Evolutionary conservation across 2,888 invertebrate genomes (phyloP).

Genomic region (Axea sp.): DNA sequence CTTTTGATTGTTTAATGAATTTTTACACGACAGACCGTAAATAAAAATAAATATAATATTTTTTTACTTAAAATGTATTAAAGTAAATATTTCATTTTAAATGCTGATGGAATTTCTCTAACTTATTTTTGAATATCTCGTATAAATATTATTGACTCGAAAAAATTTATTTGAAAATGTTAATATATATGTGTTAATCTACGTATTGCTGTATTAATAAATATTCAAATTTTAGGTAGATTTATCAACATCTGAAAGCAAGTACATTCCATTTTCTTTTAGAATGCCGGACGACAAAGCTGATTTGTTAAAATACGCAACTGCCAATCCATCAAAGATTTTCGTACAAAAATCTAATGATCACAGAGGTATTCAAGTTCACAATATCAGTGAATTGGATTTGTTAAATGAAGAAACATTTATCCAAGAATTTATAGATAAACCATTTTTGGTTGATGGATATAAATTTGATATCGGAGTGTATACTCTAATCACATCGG

Average conservation of each 20-base stretch:
- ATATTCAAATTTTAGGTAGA: slow-evolving; percentile 79
- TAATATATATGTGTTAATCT: too few relatives aligned
- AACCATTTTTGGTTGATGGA: slow-evolving; percentile 93
- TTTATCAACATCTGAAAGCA: slow-evolving; percentile 88
- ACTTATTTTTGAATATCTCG: too few relatives aligned
- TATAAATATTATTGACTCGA: too few relatives aligned
- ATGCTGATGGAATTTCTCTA: too few relatives aligned
- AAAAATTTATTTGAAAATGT: too few relatives aligned
- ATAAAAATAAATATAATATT: too few relatives aligned
- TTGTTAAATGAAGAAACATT: slow-evolving; percentile 87
- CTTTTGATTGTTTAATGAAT: too few relatives aligned
- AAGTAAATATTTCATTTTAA: too few relatives aligned
- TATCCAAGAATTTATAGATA: slow-evolving; percentile 93
- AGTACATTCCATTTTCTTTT: slow-evolving; percentile 93
- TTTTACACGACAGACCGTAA: too few relatives aligned
- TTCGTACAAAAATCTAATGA: slow-evolving; percentile 96
- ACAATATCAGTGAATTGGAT: slow-evolving; percentile 85
- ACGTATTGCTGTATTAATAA: too few relatives aligned
- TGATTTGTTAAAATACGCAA: slow-evolving; percentile 85
- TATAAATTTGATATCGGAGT: slow-evolving; percentile 98
- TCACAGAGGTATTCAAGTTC: slow-evolving; percentile 92
- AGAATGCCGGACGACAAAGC: slow-evolving; percentile 88
- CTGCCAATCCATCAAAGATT: slow-evolving; percentile 83
- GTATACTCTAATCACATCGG: slow-evolving; percentile 93
- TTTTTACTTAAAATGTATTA: too few relatives aligned